Conservation (phyloP, 2,113 vertebrate species). For the Dipodomys ordii region DNA sequence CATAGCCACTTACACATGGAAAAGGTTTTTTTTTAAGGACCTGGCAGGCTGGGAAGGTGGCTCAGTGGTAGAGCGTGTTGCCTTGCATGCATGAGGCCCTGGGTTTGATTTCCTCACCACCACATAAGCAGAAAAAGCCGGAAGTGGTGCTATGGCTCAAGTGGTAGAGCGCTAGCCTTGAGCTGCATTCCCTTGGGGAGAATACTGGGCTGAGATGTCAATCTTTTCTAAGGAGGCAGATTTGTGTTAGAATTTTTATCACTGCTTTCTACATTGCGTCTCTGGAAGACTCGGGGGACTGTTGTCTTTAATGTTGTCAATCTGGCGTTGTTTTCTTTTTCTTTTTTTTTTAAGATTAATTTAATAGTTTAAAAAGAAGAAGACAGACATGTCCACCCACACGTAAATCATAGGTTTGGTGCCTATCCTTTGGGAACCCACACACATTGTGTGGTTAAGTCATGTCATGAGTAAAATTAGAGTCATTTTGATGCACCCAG, state of each 20-base stretch:
- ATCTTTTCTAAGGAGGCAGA: neutral
- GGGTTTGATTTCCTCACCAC: too few species aligned
- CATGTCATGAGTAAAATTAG: neutral
- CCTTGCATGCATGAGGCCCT: too few species aligned
- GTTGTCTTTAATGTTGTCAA: constrained; percentile 51
- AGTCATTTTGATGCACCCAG: constrained; percentile 1
- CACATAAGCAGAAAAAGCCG: too few species aligned
- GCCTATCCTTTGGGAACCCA: constrained; percentile 51
- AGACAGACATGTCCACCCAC: constrained; percentile 70
- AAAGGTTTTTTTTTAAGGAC: neutral
- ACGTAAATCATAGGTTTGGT: constrained; percentile 69
- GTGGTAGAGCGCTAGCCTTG: too few species aligned
- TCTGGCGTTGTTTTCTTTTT: neutral
- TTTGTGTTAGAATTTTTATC: neutral
- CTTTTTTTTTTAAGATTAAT: constrained; percentile 48
- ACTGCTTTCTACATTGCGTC: neutral
- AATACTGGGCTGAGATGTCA: neutral
- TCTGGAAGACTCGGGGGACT: constrained; percentile 19
- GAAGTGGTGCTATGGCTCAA: too few species aligned
- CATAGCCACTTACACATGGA: neutral
- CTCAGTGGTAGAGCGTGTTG: too few species aligned
- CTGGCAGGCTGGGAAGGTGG: too few species aligned
- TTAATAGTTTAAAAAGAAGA: constrained; percentile 70
- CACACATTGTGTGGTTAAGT: constrained; percentile 52
- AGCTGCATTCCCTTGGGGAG: neutral